Conservation (phyloP, 2,888 invertebrate genomes). For the Malachius bipustulatus region DNA sequence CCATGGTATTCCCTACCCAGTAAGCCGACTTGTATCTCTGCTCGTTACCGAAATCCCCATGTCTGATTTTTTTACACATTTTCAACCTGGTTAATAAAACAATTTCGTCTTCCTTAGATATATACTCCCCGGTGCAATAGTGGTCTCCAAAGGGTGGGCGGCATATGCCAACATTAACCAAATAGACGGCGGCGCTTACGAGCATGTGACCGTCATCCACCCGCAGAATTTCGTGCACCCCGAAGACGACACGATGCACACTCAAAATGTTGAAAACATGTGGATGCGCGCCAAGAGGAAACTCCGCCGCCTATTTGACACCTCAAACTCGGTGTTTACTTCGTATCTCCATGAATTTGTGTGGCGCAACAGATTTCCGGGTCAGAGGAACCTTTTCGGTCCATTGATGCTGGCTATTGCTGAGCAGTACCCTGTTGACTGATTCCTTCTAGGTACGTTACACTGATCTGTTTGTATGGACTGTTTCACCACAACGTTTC, state of each 20-base stretch:
- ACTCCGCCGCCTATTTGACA: conserved; percentile 6
- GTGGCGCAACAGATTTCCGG: conserved; percentile 5
- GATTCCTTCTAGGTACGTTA: too few species aligned
- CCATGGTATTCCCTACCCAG: too few species aligned
- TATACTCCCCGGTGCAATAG: conserved; percentile 7
- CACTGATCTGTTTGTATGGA: too few species aligned
- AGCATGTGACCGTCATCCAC: too few species aligned
- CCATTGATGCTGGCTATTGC: neutral
- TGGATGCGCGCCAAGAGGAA: conserved; percentile 9
- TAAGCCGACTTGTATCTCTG: too few species aligned
- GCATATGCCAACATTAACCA: neutral
- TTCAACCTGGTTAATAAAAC: too few species aligned
- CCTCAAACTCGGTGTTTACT: conserved; percentile 2
- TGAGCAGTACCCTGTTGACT: neutral
- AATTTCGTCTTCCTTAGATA: too few species aligned
- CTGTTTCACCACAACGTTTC: too few species aligned
- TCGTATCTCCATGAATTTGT: conserved; percentile 9
- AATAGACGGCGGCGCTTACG: too few species aligned
- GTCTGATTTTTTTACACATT: too few species aligned
- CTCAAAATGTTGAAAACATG: conserved; percentile 4
- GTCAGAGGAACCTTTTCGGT: neutral
- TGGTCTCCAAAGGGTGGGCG: conserved; percentile 5
- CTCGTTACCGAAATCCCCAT: too few species aligned
- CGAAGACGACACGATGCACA: conserved; percentile 2
- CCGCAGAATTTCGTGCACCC: conserved; percentile 6